These are phyloP conservation scores for Plutomurus gul DNA, from an alignment of 1,140 invertebrate species.

Conservation along the genomic window DNA sequence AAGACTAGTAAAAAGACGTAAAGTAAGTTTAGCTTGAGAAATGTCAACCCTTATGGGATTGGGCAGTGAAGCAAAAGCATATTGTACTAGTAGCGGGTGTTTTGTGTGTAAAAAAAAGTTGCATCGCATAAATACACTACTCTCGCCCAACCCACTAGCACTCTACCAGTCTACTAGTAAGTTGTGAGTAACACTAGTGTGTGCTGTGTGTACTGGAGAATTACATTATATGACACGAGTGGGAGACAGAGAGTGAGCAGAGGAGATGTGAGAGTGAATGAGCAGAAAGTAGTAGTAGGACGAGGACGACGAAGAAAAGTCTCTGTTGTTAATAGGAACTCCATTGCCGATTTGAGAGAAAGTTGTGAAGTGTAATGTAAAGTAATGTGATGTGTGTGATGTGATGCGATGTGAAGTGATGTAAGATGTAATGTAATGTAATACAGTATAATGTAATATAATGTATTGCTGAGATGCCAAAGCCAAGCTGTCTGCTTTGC, in stretches of 20 bases:
- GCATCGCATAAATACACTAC: conserved; percentile 2
- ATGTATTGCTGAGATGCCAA: conserved; percentile 25
- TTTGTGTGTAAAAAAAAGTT: conserved; percentile 12
- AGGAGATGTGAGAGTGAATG: neutral
- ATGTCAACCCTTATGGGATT: conserved; percentile 36
- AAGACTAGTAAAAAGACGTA: conserved; percentile 15
- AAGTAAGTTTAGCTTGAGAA: conserved; percentile 19
- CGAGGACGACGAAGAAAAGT: neutral
- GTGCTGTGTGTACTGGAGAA: neutral
- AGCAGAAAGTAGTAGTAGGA: neutral
- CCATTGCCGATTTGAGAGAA: conserved; percentile 26
- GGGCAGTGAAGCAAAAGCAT: conserved; percentile 39
- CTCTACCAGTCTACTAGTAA: neutral
- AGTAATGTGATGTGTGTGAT: conserved; percentile 32
- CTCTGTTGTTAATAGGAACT: conserved; percentile 10
- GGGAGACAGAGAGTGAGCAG: neutral
- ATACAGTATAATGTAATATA: neutral
- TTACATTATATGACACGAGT: neutral
- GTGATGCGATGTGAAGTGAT: conserved; percentile 29
- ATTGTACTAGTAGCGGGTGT: neutral
- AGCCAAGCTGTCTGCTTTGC: no score
- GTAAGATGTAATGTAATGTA: conserved; percentile 24
- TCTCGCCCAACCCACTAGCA: no score
- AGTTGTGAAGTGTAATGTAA: conserved; percentile 32
- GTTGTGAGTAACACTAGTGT: neutral